Conservation (phyloP, 2,113 vertebrate species). For the Heteronetta atricapilla region DNA sequence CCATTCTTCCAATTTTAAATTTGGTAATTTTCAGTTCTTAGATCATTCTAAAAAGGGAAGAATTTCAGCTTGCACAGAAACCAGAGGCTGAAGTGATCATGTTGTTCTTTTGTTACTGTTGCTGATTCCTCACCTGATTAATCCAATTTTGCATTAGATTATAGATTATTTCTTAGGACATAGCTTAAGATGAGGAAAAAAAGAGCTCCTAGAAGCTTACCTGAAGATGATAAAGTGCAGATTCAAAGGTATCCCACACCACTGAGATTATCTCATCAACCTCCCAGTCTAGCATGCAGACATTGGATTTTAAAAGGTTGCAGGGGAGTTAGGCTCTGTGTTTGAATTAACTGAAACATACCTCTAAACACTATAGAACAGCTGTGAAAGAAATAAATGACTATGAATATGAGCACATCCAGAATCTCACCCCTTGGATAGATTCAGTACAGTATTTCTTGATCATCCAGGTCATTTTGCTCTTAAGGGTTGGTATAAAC, state of each 20-base stretch:
- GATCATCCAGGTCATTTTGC: neutral
- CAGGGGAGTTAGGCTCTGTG: neutral
- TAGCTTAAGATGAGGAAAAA: neutral
- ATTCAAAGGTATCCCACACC: neutral
- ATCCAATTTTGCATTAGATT: neutral
- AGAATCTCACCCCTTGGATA: neutral
- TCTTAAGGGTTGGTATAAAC: neutral
- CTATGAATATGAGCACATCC: neutral
- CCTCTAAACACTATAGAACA: neutral
- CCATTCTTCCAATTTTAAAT: neutral
- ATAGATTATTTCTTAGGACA: neutral
- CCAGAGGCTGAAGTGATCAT: neutral
- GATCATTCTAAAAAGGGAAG: neutral
- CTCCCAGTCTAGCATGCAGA: neutral
- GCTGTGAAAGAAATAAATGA: neutral
- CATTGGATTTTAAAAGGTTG: neutral
- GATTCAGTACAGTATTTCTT: neutral
- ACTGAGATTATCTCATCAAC: neutral
- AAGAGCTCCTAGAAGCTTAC: neutral
- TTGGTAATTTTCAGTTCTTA: neutral
- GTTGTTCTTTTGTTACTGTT: neutral
- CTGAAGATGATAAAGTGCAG: neutral
- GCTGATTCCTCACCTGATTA: neutral
- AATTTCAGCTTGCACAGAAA: neutral
- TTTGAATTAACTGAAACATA: neutral